Base-by-base conservation (phyloP, 2,797 vertebrate genomes). In the Sebastes umbrosus region DNA sequence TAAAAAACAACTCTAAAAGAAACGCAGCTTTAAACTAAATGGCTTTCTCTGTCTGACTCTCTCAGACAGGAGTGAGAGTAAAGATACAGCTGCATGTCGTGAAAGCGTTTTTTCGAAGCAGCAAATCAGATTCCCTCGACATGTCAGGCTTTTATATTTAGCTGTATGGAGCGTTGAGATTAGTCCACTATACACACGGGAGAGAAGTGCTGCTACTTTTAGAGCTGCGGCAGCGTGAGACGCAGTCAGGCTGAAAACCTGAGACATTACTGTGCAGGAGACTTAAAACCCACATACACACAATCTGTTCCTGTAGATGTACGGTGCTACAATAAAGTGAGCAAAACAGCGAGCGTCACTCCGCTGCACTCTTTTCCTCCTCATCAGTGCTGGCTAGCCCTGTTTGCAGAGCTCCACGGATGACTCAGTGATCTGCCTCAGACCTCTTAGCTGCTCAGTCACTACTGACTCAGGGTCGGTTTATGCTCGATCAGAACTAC, bases 121-220 rank as follows among this genome's bases (percentile, higher is more conserved):
- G 46, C 58, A 59, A 64, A 69, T 58, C 32, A 59, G 20, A 64
- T 36, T 70, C 70, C 65, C 58, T 36, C 12, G 22, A 73, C 66
- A 66, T 65, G 46, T 52, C 50, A 64, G 75, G 46, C 66, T 65
- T 77, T 77, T 78, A 64, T 69, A 78, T 69, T 78, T 70, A 73
- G 69, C 75, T 29, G 43, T 63, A 64, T 18, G 55, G 14, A 50
- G 55, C 34, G 13, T 27, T 11, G 63, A 73, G 69, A 67, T 77
- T 77, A 60, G 60, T 52, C 16, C 57, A 22, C 32, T 24, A 0
- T 11, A 24, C 69, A 73, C 69, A 73, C 16, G 6, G 74, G 73
- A 77, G 36, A 46, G 11, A 43, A 67, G 3, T 9, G n/a, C 62
- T 68, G 69, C 69, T 73, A 64, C 70, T 64, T 69, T 73, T 58